phyloP scores from a whole-genome alignment of 1,140 invertebrate genomes.

The Monochamus saltuarius region DNA sequence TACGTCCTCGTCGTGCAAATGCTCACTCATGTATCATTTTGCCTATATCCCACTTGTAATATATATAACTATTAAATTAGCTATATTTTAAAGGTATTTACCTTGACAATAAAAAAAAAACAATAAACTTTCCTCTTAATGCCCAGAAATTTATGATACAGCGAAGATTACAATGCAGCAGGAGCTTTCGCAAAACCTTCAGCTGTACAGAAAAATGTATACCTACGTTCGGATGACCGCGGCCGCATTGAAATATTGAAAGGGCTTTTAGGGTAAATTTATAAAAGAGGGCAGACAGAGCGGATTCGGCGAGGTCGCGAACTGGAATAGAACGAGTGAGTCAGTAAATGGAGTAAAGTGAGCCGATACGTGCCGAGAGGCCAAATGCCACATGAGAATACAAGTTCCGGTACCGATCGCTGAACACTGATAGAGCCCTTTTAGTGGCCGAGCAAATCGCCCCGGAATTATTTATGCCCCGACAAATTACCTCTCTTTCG shows the following conservation, averaged over 20 bases:
- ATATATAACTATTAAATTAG: too few species aligned
- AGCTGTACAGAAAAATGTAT: too few species aligned
- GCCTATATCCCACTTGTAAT: too few species aligned
- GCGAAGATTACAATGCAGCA: too few species aligned
- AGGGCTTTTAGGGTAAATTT: conserved; percentile 44
- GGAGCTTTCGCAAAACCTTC: too few species aligned
- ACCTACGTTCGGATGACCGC: too few species aligned
- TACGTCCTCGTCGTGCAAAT: too few species aligned
- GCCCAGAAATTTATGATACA: too few species aligned
- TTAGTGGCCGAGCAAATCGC: conserved; percentile 44
- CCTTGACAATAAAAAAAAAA: too few species aligned
- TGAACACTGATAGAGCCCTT: conserved; percentile 37
- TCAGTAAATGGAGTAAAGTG: conserved; percentile 42
- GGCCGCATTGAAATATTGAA: conserved; percentile 42
- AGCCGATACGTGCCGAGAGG: conserved; percentile 41
- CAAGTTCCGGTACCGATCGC: conserved; percentile 39
- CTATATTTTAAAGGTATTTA: too few species aligned
- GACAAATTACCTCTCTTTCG: conserved; percentile 26
- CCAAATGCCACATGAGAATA: conserved; percentile 46
- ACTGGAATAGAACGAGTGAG: conserved; percentile 23
- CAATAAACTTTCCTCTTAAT: too few species aligned
- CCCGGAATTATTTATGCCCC: conserved; percentile 41
- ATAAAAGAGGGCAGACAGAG: conserved; percentile 34
- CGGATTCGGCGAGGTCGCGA: conserved; percentile 35
- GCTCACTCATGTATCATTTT: too few species aligned